Evolutionary conservation across 1,140 invertebrate species (phyloP), one percentile per base, ranked within the genome.

Genomic region (Halictus rubicundus): DNA sequence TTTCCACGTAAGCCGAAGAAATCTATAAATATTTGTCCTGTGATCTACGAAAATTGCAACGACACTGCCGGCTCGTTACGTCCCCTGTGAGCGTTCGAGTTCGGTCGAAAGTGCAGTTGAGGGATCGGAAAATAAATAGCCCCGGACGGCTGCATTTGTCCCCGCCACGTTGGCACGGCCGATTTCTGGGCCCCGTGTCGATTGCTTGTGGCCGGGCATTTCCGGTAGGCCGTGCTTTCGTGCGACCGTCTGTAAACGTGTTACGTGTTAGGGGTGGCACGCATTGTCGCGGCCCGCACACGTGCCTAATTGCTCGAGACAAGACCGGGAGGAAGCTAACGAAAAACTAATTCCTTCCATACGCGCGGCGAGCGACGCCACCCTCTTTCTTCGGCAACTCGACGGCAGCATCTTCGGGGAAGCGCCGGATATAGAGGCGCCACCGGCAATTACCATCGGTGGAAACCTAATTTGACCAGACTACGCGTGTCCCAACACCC

Each of bases 401-500:
- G 66, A 32, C 32, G 78, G 66, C 65, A 64, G 82, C 87, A 87
- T 91, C 87, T 93, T 93, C 92, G 91, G 61, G 80, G 92, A 93
- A 93, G 88, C 82, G 89, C 91, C 92, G 92, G 92, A 93, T 93
- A 93, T 92, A 93, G 90, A 91, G 92, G 92, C 92, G 92, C 92
- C 92, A 89, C 87, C 81, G 85, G 72, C 88, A 93, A 93, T 93
- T 93, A 93, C 78, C 89, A 90, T 90, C 82, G 72, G 69, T 79
- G 77, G 87, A 86, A 89, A 89, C 89, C 86, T 92, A 91, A 92
- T 92, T 90, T 89, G 84, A 91, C 88, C 81, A 81, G 91, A 91
- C 86, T 76, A 52, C 37, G 68, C 82, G 83, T 85, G 88, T 86
- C 85, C 77, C 80, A 82, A 85, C 82, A 81, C 81, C 42, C 71